Percentiles rank a stretch among this genome's conserved stretches.
Evolutionary conservation across 1,140 invertebrate species (phyloP).

Genomic region (Centruroides vittatus): DNA sequence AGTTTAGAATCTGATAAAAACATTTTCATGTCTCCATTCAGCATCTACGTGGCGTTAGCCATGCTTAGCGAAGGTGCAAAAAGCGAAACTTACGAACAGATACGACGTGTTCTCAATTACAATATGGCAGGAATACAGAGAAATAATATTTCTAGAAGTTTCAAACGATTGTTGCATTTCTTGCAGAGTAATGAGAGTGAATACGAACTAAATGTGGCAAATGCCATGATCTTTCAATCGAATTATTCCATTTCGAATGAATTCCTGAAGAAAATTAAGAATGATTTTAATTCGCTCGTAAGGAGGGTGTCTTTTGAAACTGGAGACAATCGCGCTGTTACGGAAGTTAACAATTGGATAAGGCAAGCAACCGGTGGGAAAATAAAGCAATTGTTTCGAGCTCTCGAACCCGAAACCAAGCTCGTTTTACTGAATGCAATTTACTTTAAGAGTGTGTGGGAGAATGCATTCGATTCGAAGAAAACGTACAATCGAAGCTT

Average conservation of each 20-base stretch:
- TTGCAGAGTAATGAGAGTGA: too few species aligned
- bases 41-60: constrained; percentile 19
- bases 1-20: constrained; percentile 6
- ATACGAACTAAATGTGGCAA: background rate
- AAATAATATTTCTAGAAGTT: too few species aligned
- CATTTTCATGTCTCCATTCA: constrained; percentile 21
- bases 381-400: background rate
- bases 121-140: too few species aligned
- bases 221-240: background rate
- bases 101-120: too few species aligned
- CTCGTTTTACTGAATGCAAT: background rate
- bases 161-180: too few species aligned
- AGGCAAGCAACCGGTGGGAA: background rate
- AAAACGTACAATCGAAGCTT: too few species aligned
- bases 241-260: background rate
- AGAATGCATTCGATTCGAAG: background rate
- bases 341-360: background rate
- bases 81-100: constrained; percentile 15
- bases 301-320: background rate
- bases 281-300: background rate
- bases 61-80: constrained; percentile 20
- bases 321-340: background rate
- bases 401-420: background rate
- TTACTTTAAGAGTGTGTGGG: background rate
- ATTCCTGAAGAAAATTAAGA: background rate